Base-by-base conservation (phyloP, 2,113 vertebrate genomes). In the Gulo gulo region DNA sequence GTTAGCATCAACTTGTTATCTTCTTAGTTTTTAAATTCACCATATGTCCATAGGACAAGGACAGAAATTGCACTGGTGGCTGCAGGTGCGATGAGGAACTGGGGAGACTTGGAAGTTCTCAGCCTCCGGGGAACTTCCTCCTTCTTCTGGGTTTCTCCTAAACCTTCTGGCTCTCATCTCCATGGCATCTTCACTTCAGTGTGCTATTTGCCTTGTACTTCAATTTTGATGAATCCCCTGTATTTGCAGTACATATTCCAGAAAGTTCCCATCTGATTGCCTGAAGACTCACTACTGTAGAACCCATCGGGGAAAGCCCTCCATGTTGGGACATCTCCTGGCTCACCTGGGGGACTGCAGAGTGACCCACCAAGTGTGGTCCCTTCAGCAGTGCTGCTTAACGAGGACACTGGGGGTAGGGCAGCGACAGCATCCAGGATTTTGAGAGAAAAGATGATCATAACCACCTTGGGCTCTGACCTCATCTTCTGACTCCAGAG, bases 261-360 rank as follows among this genome's bases (percentile, higher is more conserved):
- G 81, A 36, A n/a, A 47, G 1, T 12, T 59, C 21, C 13, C 34
- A 50, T 50, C 4, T 23, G 34, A 20, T 23, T 80, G 31, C 12
- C 31, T 34, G 55, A 13, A 74, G 12, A 7, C 39, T 82, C 26
- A 29, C 45, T 39, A 18, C 45, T 4, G 4, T 1, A 4, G n/a
- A 2, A 55, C 16, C 34, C 20, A 4, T 47, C 1, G 29, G 45
- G 23, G 18, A 45, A n/a, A 52, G 31, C 0, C 29, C 13, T n/a
- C 45, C 14, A 3, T 18, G 4, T 21, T 15, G 39, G 42, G 3
- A 14, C 10, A 24, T 3, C 1, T 4, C 12, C 16, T 23, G 24
- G 34, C 6, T 55, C 55, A 78, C 82, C 52, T 87, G 50, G 6
- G 57, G 24, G 24, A 29, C 52, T 42, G 7, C 61, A 52, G 20